Evolutionary conservation across 2,888 invertebrate species (phyloP).

Genomic region (Hirtodrosophila confusa): DNA sequence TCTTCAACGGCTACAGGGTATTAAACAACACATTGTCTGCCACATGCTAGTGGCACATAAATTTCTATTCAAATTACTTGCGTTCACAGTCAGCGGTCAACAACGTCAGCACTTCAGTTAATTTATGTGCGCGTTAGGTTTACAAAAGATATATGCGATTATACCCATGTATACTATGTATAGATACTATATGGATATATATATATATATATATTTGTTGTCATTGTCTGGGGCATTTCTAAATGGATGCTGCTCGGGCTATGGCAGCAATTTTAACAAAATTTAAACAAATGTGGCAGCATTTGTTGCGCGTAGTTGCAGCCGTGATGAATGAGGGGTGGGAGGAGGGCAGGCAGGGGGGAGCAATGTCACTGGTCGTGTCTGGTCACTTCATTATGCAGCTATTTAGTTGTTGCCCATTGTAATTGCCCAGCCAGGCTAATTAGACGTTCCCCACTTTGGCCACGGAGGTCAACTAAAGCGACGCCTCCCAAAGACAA

Average conservation of each 20-base stretch:
- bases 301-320: constrained; percentile 43
- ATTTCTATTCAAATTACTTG: constrained; percentile 72
- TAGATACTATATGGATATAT: constrained; percentile 5
- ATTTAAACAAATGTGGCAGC: constrained; percentile 56
- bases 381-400: constrained; percentile 59
- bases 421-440: constrained; percentile 50
- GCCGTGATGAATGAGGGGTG: constrained; percentile 23
- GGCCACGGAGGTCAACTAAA: constrained; percentile 41
- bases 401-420: constrained; percentile 41
- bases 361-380: constrained; percentile 41
- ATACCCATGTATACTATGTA: constrained; percentile 20
- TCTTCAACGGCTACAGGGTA: too few relatives aligned
- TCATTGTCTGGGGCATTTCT: constrained; percentile 12
- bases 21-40: constrained; percentile 12
- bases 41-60: constrained; percentile 55
- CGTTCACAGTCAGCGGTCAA: constrained; percentile 52
- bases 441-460: constrained; percentile 55
- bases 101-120: constrained; percentile 40
- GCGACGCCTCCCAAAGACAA: constrained; percentile 11
- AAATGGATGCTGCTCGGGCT: constrained; percentile 35
- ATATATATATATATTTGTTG: constrained; percentile 3
- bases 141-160: constrained; percentile 43
- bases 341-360: neutral
- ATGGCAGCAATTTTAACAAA: constrained; percentile 45
- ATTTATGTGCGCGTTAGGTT: constrained; percentile 58